Percentiles rank a stretch among this genome's conserved stretches.
Evolutionary conservation across 2,113 vertebrate genomes (phyloP).

Genomic region (Muntiacus muntjak): DNA sequence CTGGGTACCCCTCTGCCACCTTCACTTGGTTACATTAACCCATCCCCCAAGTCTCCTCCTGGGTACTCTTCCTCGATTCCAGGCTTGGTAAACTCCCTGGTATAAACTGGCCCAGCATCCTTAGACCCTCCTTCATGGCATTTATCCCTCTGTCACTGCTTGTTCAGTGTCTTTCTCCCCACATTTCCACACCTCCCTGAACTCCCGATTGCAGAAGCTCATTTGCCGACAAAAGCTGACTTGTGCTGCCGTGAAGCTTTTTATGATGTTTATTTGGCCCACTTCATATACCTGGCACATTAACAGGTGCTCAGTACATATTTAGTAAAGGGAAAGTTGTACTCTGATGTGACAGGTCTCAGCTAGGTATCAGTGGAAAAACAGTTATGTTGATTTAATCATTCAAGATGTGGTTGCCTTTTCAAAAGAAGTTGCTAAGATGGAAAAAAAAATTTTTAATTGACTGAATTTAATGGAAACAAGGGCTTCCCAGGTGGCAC

Average conservation of each 20-base stretch:
- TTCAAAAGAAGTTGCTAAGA: not conserved
- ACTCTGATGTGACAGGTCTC: not conserved
- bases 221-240: not conserved
- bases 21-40: not conserved
- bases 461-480: not conserved
- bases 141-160: not conserved
- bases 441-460: not conserved
- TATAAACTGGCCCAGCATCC: not conserved
- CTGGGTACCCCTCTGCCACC: too few species aligned
- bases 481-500: not conserved
- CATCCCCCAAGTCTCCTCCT: not conserved
- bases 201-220: not conserved
- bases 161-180: not conserved
- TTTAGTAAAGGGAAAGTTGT: not conserved
- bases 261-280: not conserved
- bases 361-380: not conserved
- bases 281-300: not conserved
- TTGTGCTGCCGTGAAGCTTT: not conserved
- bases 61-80: not conserved
- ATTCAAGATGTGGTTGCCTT: not conserved
- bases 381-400: not conserved
- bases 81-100: not conserved
- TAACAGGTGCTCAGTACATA: not conserved
- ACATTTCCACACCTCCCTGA: rapidly evolving
- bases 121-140: not conserved